Conservation (phyloP, 2,113 vertebrate genomes). For the Atlantisia rogersi region DNA sequence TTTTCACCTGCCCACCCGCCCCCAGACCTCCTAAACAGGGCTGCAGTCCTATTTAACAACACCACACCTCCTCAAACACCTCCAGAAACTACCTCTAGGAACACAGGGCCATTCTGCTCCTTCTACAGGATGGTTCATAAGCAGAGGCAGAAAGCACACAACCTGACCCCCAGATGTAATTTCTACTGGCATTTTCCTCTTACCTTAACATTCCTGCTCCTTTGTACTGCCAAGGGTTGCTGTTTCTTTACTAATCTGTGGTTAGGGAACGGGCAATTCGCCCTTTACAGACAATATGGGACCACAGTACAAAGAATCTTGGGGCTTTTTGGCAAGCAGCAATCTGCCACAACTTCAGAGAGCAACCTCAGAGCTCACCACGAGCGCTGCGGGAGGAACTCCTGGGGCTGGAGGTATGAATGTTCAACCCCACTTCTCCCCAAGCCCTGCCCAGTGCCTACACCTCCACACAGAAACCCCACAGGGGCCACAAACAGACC, state of each 20-base stretch:
- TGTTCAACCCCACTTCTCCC: neutral
- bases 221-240: accelerated
- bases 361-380: neutral
- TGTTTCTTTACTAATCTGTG: neutral
- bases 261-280: neutral
- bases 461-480: neutral
- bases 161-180: neutral
- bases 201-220: neutral
- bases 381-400: accelerated
- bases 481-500: neutral
- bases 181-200: neutral
- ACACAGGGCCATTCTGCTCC: accelerated
- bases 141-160: neutral
- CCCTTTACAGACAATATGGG: neutral
- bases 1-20: neutral
- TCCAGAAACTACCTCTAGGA: neutral
- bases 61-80: neutral
- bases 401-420: neutral
- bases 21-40: no score
- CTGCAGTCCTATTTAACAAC: neutral
- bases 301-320: accelerated
- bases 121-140: accelerated
- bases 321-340: neutral
- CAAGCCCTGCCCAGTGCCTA: neutral
- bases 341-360: neutral